Evolutionary conservation across 2,113 vertebrate genomes (phyloP), one percentile per base, ranked within the genome.

Genomic region (Nanorana parkeri): DNA sequence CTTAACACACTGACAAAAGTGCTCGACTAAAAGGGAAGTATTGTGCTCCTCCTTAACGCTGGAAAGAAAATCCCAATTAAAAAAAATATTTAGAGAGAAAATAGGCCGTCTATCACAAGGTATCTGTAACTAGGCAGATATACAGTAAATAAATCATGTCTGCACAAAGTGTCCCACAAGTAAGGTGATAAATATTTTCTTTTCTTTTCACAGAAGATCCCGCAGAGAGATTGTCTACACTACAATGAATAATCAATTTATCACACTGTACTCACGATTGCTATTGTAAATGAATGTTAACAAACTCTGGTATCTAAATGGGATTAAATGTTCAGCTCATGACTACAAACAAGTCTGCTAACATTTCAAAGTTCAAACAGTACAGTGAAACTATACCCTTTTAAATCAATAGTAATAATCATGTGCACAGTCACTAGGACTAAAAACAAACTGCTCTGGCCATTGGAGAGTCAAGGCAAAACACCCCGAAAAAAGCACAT

Each of bases 71-170:
- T 56, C 28, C 20, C 5, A 63, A 75, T 74, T 75, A 26, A 66
- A 81, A 79, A 77, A 74, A 81, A 81, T 81, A 81, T 81, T 81
- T 74, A 20, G 69, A 74, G 67, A 81, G 61, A 75, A 81, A 81
- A 81, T 73, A 81, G 41, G 41, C 32, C 29, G 80, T 75, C 61
- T 24, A 56, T 81, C 80, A 81, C 51, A 75, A 65, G 13, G 29
- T 56, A 74, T 66, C 60, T 66, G 69, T 74, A 81, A 32, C 80
- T 67, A 81, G 69, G 80, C 60, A 81, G 75, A 74, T 66, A 74
- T 67, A 81, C 80, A 74, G 61, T 60, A 81, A 66, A 81, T 75
- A 67, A 65, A 81, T 81, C 61, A 66, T 81, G 69, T 81, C 80
- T 55, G 69, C 80, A 81, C 80, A 74, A 61, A 65, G 60, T 74